phyloP scores from a whole-genome alignment of 30 jellyfish, hydroid and myxozoan species.

The Rhopilema esculentum region DNA sequence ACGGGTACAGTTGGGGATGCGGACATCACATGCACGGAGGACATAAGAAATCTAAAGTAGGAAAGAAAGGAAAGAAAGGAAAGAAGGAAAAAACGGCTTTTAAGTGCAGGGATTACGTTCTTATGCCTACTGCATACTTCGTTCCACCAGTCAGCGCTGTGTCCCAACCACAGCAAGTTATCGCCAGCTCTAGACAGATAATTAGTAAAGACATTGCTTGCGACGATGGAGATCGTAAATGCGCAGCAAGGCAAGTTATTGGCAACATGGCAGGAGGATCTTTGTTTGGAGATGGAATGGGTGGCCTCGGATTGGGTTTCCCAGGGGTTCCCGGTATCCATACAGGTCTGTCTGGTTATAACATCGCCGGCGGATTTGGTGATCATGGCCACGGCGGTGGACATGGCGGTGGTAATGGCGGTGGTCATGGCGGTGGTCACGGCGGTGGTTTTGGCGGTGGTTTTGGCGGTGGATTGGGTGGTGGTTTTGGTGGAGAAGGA shows the following conservation, averaged over 20 bases:
- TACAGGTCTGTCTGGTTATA: conserved; percentile 93
- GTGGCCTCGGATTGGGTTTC: conserved; percentile 97
- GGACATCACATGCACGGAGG: conserved; percentile 92
- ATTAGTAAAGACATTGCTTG: conserved; percentile 95
- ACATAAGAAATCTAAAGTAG: conserved; percentile 68
- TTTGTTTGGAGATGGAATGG: conserved; percentile 98
- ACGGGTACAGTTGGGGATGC: conserved; percentile 99
- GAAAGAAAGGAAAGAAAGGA: conserved; percentile 38
- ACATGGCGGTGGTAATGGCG: conserved; percentile 64
- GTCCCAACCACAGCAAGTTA: conserved; percentile 56
- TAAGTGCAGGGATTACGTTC: conserved; percentile 89
- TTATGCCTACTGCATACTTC: conserved; percentile 80
- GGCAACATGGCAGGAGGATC: conserved; percentile 99
- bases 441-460: conserved; percentile 57
- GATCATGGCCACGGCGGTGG: conserved; percentile 75
- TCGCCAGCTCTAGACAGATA: conserved; percentile 74
- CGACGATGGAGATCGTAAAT: conserved; percentile 82
- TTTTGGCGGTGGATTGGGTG: conserved; percentile 31
- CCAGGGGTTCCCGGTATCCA: conserved; percentile 99
- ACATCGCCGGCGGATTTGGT: conserved; percentile 95
- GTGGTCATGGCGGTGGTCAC: conserved; percentile 52
- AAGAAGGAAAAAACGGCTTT: conserved; percentile 32
- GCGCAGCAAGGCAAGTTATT: conserved; percentile 95
- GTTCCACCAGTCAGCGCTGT: conserved; percentile 65
- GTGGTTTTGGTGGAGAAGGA: conserved; percentile 57